These are phyloP conservation scores for Premnoplex brunnescens DNA, from an alignment of 2,797 vertebrate species.

Conservation along the genomic window DNA sequence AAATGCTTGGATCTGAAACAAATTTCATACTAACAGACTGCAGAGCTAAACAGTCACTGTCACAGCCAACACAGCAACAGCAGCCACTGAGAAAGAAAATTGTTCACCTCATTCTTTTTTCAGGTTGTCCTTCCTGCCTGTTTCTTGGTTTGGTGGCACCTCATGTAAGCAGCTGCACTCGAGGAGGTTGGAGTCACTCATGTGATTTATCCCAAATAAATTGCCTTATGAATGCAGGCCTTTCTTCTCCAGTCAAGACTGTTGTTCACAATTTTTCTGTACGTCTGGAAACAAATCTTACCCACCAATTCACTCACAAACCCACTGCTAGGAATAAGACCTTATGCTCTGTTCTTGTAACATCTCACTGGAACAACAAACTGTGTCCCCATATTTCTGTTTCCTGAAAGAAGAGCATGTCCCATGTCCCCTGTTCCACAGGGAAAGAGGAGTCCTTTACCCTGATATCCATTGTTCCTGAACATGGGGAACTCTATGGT, in stretches of 20 bases:
- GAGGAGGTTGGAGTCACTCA: neutral
- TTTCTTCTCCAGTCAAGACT: neutral
- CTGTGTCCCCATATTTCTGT: neutral
- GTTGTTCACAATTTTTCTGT: neutral
- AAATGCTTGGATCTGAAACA: conserved; percentile 49
- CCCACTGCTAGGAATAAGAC: neutral
- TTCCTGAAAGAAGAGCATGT: neutral
- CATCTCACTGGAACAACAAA: neutral
- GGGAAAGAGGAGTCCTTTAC: neutral
- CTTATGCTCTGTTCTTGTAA: neutral
- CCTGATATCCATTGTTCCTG: neutral
- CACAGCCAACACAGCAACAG: neutral
- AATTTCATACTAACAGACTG: conserved; percentile 59
- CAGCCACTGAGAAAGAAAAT: neutral
- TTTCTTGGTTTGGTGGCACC: neutral
- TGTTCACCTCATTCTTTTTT: neutral
- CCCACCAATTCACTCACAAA: neutral
- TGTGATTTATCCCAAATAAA: neutral
- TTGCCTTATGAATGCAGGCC: neutral
- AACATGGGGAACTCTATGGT: neutral
- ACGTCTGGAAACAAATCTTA: neutral
- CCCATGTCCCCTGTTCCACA: too few species aligned
- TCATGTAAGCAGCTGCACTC: neutral
- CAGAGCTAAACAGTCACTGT: conserved; percentile 39
- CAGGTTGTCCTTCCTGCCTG: neutral